A percentile compares a stretch with the other conserved stretches of the same genome.
These are phyloP conservation scores for Poeciliopsis prolifica DNA, from an alignment of 2,113 vertebrate species.

Conservation along the genomic window DNA sequence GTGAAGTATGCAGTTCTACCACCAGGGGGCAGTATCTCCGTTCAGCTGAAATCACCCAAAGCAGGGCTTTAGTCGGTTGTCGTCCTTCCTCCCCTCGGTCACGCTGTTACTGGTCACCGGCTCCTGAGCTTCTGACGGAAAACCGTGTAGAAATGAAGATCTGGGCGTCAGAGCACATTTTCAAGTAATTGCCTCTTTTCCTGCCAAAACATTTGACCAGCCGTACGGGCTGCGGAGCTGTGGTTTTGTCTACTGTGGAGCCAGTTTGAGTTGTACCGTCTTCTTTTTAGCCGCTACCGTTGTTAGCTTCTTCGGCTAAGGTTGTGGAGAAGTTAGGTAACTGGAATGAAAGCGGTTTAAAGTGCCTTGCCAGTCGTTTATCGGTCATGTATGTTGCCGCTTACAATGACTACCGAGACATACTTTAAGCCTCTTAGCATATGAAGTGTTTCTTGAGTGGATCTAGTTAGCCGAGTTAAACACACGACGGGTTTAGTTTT, in stretches of 20 bases:
- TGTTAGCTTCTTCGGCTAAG: slow-evolving; percentile 29
- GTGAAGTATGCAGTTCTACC: slow-evolving; percentile 1
- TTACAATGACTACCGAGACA: not conserved
- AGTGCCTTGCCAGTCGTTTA: not conserved
- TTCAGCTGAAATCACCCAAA: not conserved
- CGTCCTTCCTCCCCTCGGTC: slow-evolving; percentile 46
- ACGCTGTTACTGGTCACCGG: slow-evolving; percentile 45
- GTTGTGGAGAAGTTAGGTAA: slow-evolving; percentile 40
- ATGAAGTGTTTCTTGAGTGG: not conserved
- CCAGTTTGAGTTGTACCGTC: not conserved
- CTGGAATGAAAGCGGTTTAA: not conserved
- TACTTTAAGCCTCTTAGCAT: too few relatives aligned
- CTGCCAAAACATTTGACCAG: fast-evolving
- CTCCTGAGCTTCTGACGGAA: slow-evolving; percentile 42
- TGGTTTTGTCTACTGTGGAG: not conserved
- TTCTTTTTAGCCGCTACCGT: not conserved
- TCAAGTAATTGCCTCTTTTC: slow-evolving; percentile 70
- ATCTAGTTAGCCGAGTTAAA: not conserved
- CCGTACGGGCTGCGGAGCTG: fast-evolving
- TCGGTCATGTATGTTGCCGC: too few relatives aligned
- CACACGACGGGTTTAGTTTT: slow-evolving; percentile 6
- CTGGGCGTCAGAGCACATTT: slow-evolving; percentile 83
- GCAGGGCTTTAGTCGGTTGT: not conserved
- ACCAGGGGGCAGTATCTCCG: not conserved
- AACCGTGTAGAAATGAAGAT: slow-evolving; percentile 76